These are phyloP conservation scores for Nephrotoma appendiculata DNA, from an alignment of 2,888 invertebrate species.

Conservation along the genomic window DNA sequence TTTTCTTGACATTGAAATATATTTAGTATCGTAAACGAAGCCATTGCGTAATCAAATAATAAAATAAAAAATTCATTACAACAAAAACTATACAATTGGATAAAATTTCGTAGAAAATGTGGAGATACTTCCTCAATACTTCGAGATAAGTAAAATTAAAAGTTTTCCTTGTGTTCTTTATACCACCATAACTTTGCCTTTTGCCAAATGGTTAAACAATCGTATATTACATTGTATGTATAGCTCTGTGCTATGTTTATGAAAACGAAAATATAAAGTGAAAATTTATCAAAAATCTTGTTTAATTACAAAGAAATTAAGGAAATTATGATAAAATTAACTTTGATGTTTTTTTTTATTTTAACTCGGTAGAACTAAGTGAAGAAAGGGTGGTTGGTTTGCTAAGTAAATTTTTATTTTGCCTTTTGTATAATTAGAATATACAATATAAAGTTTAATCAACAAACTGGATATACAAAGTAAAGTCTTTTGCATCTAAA, in stretches of 20 bases:
- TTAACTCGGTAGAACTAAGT: background rate
- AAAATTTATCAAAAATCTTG: background rate
- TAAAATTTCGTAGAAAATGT: background rate
- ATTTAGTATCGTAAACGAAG: background rate
- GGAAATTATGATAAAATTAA: background rate
- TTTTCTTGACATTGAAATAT: background rate
- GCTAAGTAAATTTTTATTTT: background rate
- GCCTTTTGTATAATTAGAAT: background rate
- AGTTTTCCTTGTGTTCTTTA: background rate
- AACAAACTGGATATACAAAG: background rate
- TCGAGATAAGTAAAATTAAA: background rate
- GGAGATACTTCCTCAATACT: background rate
- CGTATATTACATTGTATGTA: background rate
- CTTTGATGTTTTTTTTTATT: background rate
- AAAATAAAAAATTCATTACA: background rate
- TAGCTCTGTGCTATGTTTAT: background rate
- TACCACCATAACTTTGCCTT: background rate
- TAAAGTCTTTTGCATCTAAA: background rate
- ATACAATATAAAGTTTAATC: background rate
- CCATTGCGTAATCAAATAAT: background rate
- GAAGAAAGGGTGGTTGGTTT: background rate
- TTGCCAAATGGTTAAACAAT: background rate
- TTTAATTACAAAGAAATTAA: background rate
- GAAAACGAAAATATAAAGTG: background rate
- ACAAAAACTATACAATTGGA: background rate